Percentiles rank a stretch among this genome's conserved stretches.
These are phyloP conservation scores for Diachasma alloeum DNA, from an alignment of 1,140 invertebrate genomes.

Conservation along the genomic window DNA sequence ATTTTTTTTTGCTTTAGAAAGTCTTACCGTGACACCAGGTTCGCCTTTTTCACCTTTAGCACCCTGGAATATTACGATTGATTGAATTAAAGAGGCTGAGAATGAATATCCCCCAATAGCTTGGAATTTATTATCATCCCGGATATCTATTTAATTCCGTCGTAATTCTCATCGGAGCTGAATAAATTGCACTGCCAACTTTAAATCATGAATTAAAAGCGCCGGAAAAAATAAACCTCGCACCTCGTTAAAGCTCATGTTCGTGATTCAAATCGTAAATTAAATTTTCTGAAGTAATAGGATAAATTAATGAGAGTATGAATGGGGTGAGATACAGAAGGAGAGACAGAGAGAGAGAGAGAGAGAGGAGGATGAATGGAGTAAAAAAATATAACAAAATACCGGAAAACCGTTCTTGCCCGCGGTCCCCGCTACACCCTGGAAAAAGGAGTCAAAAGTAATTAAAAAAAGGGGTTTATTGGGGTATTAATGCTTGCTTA, in stretches of 20 bases:
- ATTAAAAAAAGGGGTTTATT: constrained; percentile 16
- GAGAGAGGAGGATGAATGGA: constrained; percentile 58
- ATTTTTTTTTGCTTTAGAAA: background rate
- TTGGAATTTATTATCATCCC: background rate
- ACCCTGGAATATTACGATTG: constrained; percentile 69
- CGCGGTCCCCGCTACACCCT: constrained; percentile 80
- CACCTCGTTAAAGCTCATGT: background rate
- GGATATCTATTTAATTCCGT: background rate
- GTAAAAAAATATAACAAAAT: constrained; percentile 67
- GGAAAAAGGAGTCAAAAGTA: constrained; percentile 67
- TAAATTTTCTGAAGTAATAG: background rate
- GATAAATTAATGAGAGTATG: background rate
- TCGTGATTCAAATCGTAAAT: background rate
- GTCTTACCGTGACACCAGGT: constrained; percentile 74
- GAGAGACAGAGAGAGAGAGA: constrained; percentile 30
- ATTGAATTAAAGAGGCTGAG: constrained; percentile 12
- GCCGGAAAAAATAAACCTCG: constrained; percentile 1
- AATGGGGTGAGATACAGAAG: constrained; percentile 16
- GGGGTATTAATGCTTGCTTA: background rate
- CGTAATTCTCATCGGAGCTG: background rate
- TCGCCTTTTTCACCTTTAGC: constrained; percentile 74
- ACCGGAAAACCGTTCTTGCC: constrained; percentile 92
- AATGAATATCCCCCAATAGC: background rate
- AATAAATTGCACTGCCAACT: constrained; percentile 2
- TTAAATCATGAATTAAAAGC: constrained; percentile 15